A percentile compares a stretch with the other conserved stretches of the same genome.
Conservation (phyloP, 2,888 invertebrate species). For the Thera obeliscata region DNA sequence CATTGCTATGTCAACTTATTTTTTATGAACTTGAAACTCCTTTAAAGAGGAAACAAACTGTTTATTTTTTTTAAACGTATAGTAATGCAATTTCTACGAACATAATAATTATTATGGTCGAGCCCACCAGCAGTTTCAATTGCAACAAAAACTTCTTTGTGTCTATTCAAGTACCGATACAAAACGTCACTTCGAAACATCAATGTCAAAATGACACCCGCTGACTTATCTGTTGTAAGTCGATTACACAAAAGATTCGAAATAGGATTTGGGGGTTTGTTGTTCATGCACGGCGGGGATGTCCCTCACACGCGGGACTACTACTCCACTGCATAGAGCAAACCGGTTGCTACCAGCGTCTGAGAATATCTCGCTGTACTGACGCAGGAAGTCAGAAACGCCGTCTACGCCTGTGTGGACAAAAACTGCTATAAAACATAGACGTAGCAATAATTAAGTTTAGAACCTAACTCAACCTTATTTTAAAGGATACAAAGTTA, state of each 20-base stretch:
- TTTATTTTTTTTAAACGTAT: too few species aligned
- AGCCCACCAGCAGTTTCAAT: conserved; percentile 39
- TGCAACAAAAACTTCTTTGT: conserved; percentile 40
- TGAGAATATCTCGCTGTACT: conserved; percentile 60
- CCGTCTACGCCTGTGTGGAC: conserved; percentile 58
- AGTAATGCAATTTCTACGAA: conserved; percentile 29
- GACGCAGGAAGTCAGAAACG: conserved; percentile 60
- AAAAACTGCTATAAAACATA: not conserved
- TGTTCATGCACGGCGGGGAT: conserved; percentile 51
- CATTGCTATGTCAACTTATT: too few species aligned
- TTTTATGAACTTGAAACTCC: too few species aligned
- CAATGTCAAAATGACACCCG: conserved; percentile 55
- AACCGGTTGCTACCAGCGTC: conserved; percentile 48
- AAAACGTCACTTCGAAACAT: conserved; percentile 34
- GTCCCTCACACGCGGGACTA: conserved; percentile 55
- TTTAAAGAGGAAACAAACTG: too few species aligned
- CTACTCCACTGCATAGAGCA: conserved; percentile 60
- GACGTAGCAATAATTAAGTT: not conserved
- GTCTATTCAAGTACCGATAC: conserved; percentile 32
- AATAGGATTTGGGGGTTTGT: conserved; percentile 56
- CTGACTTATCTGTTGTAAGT: conserved; percentile 52
- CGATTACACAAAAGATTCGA: conserved; percentile 61
- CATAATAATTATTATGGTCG: conserved; percentile 28
- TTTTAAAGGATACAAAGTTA: too few species aligned
- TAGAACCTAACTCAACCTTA: too few species aligned